Base-by-base conservation (phyloP, 2,797 vertebrate genomes). In the Gymnocypris eckloni region DNA sequence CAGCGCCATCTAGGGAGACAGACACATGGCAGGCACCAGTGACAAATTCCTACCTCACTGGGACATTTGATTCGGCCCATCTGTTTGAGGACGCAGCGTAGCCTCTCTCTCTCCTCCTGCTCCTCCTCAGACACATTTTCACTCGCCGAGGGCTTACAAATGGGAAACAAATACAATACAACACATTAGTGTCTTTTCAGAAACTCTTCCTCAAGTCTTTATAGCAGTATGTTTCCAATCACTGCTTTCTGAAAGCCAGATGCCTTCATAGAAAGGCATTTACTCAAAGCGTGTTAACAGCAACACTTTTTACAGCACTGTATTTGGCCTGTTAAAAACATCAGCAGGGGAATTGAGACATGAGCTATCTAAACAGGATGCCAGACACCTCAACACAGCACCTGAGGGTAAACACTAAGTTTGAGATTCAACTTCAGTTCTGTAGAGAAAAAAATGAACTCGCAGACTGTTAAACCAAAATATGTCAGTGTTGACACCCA, bases 21-120 rank as follows among this genome's bases (percentile, higher is more conserved):
- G 91, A 80, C 54, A 86, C 79, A 85, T 82, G 64, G 82, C 69
- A 82, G 88, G 12, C 77, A 75, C 37, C 25, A 56, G n/a, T 66
- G 78, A 75, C 33, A 25, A 50, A 82, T 54, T 81, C 91, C 90
- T 97, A 99, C 98, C 97, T 99, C 96, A 91, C 95, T 97, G 79
- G 97, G 96, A 93, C 98, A 99, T 92, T 98, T 98, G 91, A 99
- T 96, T 93, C 96, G 95, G 90, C 98, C 97, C 97, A 98, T 98
- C 95, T 99, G 98, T 94, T 99, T 99, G 89, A 98, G 96, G 88
- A 98, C 95, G 90, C 96, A 95, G 84, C 97, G 96, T 89, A 99
- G 96, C 88, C 96, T 96, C 89, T 98, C 98, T 87, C 97, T 95
- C 90, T 98, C 97, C 89, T 97, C 95, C 88, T 97, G 97, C 91